These are phyloP conservation scores for Dasyurus viverrinus DNA, from an alignment of 2,113 vertebrate genomes.

Conservation along the genomic window DNA sequence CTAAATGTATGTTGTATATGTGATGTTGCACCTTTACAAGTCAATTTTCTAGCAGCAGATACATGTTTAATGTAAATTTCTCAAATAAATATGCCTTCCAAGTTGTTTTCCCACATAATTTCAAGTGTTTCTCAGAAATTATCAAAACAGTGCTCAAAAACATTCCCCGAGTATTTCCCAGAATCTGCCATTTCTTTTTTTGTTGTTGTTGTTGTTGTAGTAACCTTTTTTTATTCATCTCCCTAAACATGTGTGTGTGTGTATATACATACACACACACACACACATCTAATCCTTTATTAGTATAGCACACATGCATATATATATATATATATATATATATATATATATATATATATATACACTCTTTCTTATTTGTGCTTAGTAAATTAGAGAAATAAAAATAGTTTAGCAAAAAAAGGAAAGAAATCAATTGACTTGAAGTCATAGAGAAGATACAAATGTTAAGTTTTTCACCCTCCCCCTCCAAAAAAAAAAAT, in stretches of 20 bases:
- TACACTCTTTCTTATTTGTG: conserved; percentile 46
- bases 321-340: conserved; percentile 13
- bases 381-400: conserved; percentile 63
- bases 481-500: not conserved
- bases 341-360: conserved; percentile 12
- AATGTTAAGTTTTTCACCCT: conserved; percentile 38
- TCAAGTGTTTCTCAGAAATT: conserved; percentile 76
- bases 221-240: conserved; percentile 47
- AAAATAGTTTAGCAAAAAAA: conserved; percentile 49
- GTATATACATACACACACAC: not conserved
- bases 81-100: conserved; percentile 71
- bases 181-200: conserved; percentile 86
- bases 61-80: conserved; percentile 66
- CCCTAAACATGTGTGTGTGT: conserved; percentile 29
- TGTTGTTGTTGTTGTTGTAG: conserved; percentile 84
- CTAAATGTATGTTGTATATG: conserved; percentile 45
- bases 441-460: conserved; percentile 23
- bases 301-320: conserved; percentile 19
- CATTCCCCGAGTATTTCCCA: conserved; percentile 74
- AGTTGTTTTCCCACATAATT: conserved; percentile 66
- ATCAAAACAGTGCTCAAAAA: conserved; percentile 66
- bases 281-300: not conserved
- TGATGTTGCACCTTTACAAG: conserved; percentile 16
- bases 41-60: conserved; percentile 52
- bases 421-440: conserved; percentile 20